These are phyloP conservation scores for Atopsyche davidsoni DNA, from an alignment of 1,140 invertebrate genomes.

Conservation along the genomic window DNA sequence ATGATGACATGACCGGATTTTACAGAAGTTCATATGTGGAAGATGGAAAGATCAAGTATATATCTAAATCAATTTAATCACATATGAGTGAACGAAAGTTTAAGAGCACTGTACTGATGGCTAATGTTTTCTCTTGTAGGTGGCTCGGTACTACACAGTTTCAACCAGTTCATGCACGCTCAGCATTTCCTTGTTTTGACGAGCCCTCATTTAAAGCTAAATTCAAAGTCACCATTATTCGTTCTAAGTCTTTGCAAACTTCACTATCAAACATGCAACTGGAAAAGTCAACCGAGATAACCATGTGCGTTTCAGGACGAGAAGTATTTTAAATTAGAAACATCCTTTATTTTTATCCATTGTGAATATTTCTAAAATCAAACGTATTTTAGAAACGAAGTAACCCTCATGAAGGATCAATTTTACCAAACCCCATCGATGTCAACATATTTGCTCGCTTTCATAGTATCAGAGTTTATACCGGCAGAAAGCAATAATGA, in stretches of 20 bases:
- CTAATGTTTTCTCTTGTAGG: constrained; percentile 38
- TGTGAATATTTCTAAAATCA: no score
- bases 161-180: constrained; percentile 70
- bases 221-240: constrained; percentile 46
- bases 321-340: no score
- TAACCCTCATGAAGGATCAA: no score
- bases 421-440: constrained; percentile 68
- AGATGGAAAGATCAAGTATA: constrained; percentile 31
- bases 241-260: constrained; percentile 31
- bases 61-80: constrained; percentile 18
- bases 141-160: constrained; percentile 74
- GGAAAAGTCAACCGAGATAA: constrained; percentile 28
- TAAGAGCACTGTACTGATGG: not conserved
- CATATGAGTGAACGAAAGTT: not conserved
- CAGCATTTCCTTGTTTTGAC: constrained; percentile 86
- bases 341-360: no score
- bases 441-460: constrained; percentile 80
- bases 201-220: constrained; percentile 79
- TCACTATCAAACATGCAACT: constrained; percentile 35
- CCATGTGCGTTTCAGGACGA: not conserved
- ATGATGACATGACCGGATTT: constrained; percentile 49
- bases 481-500: constrained; percentile 35
- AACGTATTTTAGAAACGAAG: no score
- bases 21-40: constrained; percentile 50
- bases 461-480: constrained; percentile 55